phyloP scores from a whole-genome alignment of 2,888 invertebrate genomes.

The Acleris laterana region DNA sequence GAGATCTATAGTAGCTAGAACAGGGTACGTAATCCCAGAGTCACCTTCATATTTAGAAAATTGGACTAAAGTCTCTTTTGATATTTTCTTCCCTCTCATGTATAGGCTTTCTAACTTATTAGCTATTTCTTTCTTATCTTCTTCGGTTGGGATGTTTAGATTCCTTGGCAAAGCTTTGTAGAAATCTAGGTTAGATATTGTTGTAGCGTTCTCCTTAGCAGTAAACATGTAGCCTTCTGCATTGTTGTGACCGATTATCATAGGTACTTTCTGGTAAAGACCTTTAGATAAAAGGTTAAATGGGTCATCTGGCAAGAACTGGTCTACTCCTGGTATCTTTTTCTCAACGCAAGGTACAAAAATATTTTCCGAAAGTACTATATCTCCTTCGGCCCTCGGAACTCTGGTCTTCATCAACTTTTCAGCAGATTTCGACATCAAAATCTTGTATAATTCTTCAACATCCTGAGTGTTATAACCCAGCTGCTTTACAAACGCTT shows the following conservation, averaged over 20 bases:
- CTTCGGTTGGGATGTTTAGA: slow-evolving; percentile 54
- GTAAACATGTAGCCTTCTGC: slow-evolving; percentile 73
- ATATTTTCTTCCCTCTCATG: slow-evolving; percentile 64
- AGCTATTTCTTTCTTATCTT: slow-evolving; percentile 53
- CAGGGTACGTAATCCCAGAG: slow-evolving; percentile 63
- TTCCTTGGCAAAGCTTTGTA: slow-evolving; percentile 66
- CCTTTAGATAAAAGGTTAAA: slow-evolving; percentile 62
- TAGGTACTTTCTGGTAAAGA: slow-evolving; percentile 62
- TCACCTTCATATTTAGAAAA: slow-evolving; percentile 71
- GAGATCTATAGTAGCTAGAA: slow-evolving; percentile 58
- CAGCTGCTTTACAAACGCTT: slow-evolving; percentile 57
- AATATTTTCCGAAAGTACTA: slow-evolving; percentile 69
- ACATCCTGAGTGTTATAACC: slow-evolving; percentile 59
- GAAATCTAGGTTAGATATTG: slow-evolving; percentile 59
- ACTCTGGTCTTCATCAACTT: slow-evolving; percentile 61
- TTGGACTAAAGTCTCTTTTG: slow-evolving; percentile 60
- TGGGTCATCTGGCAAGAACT: slow-evolving; percentile 64
- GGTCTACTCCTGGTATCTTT: slow-evolving; percentile 49
- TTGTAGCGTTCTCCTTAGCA: slow-evolving; percentile 73
- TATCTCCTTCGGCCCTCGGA: slow-evolving; percentile 65
- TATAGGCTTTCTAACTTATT: slow-evolving; percentile 67
- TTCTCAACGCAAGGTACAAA: slow-evolving; percentile 75
- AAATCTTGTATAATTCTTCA: slow-evolving; percentile 58
- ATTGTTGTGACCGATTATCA: slow-evolving; percentile 70
- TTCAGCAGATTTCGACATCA: slow-evolving; percentile 53